These are phyloP conservation scores for Siniperca undulata DNA, from an alignment of 2,797 vertebrate genomes.

Conservation along the genomic window DNA sequence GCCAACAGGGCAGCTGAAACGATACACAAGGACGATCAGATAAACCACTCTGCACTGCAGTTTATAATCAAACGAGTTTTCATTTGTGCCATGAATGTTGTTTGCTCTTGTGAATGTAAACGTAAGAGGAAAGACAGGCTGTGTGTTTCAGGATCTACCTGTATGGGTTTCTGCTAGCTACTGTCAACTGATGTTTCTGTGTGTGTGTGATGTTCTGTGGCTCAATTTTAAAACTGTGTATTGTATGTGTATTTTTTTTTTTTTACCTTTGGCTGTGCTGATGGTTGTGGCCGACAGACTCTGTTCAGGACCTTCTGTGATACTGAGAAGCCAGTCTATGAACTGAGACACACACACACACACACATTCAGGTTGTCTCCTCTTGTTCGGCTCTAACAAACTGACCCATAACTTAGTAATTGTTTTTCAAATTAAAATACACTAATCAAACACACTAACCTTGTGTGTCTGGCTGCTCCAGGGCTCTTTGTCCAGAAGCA, in stretches of 20 bases:
- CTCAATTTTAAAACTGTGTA: neutral
- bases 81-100: neutral
- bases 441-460: conserved; percentile 76
- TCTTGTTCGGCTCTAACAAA: neutral
- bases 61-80: neutral
- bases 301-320: conserved; percentile 87
- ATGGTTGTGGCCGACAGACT: conserved; percentile 83
- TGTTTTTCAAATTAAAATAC: neutral
- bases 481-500: conserved; percentile 91
- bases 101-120: neutral
- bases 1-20: conserved; percentile 88
- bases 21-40: neutral
- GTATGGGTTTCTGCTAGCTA: neutral
- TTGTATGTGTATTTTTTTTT: neutral
- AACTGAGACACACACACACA: conserved; percentile 84
- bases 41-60: neutral
- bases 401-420: no score
- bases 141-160: neutral
- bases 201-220: no score
- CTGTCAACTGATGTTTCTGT: neutral
- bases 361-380: neutral
- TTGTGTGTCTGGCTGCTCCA: conserved; percentile 93
- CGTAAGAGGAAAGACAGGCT: no score
- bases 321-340: conserved; percentile 93
- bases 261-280: conserved; percentile 70